These are phyloP conservation scores for Carapus acus DNA, from an alignment of 2,797 vertebrate species.

Conservation along the genomic window DNA sequence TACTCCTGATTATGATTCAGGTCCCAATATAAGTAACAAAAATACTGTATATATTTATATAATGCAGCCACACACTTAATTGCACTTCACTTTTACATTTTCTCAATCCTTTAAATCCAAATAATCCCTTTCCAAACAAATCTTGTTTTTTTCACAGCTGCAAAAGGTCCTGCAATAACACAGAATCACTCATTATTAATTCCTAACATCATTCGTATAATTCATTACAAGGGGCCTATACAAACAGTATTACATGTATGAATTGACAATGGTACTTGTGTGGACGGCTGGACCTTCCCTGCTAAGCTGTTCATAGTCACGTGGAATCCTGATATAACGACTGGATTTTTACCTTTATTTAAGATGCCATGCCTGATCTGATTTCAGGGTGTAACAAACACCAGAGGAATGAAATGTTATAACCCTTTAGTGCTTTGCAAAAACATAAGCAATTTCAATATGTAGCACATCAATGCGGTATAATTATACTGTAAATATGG, in stretches of 20 bases:
- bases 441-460: too few relatives aligned
- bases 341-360: background rate
- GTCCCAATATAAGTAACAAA: slow-evolving; percentile 13
- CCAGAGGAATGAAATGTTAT: too few relatives aligned
- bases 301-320: background rate
- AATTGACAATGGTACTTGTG: background rate
- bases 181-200: background rate
- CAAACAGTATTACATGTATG: slow-evolving; percentile 1
- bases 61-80: background rate
- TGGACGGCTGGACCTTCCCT: slow-evolving; percentile 4
- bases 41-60: too few relatives aligned
- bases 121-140: background rate
- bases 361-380: too few relatives aligned
- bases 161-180: background rate
- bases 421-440: too few relatives aligned
- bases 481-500: too few relatives aligned
- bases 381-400: too few relatives aligned
- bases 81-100: background rate
- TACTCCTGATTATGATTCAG: slow-evolving; percentile 21
- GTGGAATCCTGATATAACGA: background rate
- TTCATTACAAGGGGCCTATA: background rate
- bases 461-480: too few relatives aligned
- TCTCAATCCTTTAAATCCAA: background rate
- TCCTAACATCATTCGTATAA: background rate
- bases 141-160: background rate